phyloP scores from a whole-genome alignment of 2,113 vertebrate genomes.

The Vombatus ursinus region DNA sequence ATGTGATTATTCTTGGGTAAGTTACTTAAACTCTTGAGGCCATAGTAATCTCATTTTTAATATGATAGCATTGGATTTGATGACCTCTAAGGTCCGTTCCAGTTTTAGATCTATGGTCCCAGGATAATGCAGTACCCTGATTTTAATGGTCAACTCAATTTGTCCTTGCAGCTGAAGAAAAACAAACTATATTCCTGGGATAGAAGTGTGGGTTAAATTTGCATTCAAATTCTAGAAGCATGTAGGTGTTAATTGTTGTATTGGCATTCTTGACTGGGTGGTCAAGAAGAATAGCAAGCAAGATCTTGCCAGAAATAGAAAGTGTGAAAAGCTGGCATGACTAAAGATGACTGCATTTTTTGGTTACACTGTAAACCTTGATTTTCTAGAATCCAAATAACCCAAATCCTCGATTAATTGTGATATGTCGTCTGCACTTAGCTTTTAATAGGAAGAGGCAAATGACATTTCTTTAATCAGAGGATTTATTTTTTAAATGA shows the following conservation, averaged over 20 bases:
- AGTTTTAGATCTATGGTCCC: background rate
- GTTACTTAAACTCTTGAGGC: background rate
- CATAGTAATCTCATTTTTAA: background rate
- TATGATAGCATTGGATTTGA: background rate
- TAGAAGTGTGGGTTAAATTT: background rate
- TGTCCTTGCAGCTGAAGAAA: background rate
- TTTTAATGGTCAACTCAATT: background rate
- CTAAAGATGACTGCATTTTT: constrained; percentile 9
- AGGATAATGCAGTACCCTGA: background rate
- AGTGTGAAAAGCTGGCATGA: constrained; percentile 6
- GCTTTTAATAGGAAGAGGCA: constrained; percentile 29
- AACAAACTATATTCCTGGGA: background rate
- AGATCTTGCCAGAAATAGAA: background rate
- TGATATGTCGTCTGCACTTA: background rate
- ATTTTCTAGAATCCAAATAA: constrained; percentile 5
- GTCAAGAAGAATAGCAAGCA: background rate
- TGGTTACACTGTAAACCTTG: background rate
- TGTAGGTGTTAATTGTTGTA: background rate
- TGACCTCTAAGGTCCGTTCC: background rate
- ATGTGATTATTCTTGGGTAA: background rate
- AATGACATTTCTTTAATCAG: background rate
- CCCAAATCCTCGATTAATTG: constrained; percentile 38
- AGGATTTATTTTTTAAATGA: background rate
- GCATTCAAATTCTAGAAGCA: background rate
- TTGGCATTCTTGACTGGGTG: background rate